Percentiles rank a stretch among this genome's conserved stretches.
phyloP scores from a whole-genome alignment of 2,797 vertebrate genomes.

The Myripristis jacobus region DNA sequence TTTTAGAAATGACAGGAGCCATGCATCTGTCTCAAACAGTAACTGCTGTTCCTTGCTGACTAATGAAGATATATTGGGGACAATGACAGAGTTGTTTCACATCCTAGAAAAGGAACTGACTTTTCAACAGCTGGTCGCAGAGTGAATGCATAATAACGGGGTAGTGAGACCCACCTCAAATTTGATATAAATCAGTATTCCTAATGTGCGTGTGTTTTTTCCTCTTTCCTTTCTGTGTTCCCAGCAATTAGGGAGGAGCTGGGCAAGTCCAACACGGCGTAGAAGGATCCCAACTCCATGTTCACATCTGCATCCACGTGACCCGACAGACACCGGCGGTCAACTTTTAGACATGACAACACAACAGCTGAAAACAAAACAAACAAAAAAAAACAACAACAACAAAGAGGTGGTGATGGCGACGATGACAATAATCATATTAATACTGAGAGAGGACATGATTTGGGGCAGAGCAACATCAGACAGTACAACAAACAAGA shows the following conservation, averaged over 20 bases:
- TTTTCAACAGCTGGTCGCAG: too few relatives aligned
- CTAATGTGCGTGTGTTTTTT: neutral
- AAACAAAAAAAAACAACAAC: constrained; percentile 23
- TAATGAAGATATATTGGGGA: neutral
- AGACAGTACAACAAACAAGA: constrained; percentile 64
- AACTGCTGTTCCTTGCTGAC: neutral
- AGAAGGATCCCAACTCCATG: constrained; percentile 78
- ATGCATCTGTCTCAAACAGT: neutral
- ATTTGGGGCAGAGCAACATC: constrained; percentile 45
- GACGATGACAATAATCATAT: constrained; percentile 65
- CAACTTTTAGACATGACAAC: constrained; percentile 76
- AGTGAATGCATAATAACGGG: too few relatives aligned
- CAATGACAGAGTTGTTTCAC: too few relatives aligned
- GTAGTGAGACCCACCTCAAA: neutral
- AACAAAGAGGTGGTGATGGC: constrained; percentile 12
- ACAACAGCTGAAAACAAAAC: constrained; percentile 76
- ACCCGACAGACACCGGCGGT: constrained; percentile 78
- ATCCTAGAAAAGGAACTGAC: too few relatives aligned
- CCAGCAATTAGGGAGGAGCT: constrained; percentile 98
- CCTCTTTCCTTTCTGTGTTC: constrained; percentile 56
- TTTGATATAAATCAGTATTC: neutral
- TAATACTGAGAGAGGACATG: constrained; percentile 64
- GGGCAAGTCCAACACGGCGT: constrained; percentile 93
- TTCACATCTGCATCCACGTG: constrained; percentile 70
- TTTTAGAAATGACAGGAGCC: too few relatives aligned